Conservation (phyloP, 2,113 vertebrate species). For the Seriola dumerili region DNA sequence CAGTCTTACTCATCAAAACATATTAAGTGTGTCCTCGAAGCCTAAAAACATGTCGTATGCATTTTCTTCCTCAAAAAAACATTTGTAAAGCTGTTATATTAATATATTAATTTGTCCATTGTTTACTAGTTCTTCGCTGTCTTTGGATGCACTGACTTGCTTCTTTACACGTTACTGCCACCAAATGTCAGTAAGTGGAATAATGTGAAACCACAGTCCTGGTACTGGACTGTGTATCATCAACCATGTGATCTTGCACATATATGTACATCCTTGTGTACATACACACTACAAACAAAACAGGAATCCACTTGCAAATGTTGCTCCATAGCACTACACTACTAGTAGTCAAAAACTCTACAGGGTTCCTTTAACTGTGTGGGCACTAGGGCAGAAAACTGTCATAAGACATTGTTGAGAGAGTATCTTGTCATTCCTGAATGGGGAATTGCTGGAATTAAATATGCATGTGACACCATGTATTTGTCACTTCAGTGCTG, state of each 20-base stretch:
- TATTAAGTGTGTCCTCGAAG: not conserved
- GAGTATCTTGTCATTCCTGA: too few relatives aligned
- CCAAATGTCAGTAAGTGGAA: not conserved
- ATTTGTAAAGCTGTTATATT: not conserved
- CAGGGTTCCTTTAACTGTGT: not conserved
- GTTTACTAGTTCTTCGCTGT: not conserved
- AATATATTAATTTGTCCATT: not conserved
- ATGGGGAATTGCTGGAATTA: too few relatives aligned
- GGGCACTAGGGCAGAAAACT: not conserved
- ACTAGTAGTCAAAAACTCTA: not conserved
- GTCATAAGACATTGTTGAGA: too few relatives aligned
- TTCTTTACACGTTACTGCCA: not conserved
- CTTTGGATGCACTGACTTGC: not conserved
- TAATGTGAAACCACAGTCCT: not conserved
- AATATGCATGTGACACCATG: too few relatives aligned
- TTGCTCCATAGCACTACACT: not conserved
- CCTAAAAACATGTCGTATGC: not conserved
- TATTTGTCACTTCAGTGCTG: too few relatives aligned
- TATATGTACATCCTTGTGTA: not conserved
- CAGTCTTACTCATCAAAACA: too few relatives aligned
- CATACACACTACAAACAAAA: not conserved
- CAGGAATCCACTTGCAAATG: not conserved
- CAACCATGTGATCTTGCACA: not conserved
- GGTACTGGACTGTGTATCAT: not conserved
- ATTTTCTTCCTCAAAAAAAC: too few relatives aligned